phyloP scores from a whole-genome alignment of 37 sponge, comb jelly and placozoan genomes.

The Chondrilla cf. caribensis region DNA sequence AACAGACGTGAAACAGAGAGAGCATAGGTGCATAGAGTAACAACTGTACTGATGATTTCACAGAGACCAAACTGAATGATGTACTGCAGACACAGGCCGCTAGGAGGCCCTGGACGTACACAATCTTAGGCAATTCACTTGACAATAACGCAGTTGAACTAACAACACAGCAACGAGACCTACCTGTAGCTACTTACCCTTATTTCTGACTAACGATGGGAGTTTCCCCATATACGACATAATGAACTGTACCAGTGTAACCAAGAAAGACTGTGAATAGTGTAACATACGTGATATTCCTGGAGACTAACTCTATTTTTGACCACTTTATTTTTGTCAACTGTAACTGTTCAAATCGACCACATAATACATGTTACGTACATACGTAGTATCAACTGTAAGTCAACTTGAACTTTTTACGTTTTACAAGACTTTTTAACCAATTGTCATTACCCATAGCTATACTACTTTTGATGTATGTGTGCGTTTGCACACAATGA shows the following conservation, averaged over 20 bases:
- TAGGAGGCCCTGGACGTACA: too few species aligned
- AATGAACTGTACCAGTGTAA: too few species aligned
- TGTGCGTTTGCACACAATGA: too few species aligned
- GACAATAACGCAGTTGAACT: conserved; percentile 1
- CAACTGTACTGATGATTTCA: neutral
- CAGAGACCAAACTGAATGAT: neutral
- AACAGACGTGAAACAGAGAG: too few species aligned
- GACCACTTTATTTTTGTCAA: too few species aligned
- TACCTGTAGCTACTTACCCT: neutral
- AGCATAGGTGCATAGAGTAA: neutral
- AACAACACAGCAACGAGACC: neutral
- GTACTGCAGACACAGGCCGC: neutral
- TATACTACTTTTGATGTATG: too few species aligned
- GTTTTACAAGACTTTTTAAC: conserved; percentile 18
- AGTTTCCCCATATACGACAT: neutral
- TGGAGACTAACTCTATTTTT: too few species aligned
- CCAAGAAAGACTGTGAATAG: too few species aligned
- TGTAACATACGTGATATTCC: too few species aligned
- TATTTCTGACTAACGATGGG: conserved; percentile 10
- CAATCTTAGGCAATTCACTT: neutral
- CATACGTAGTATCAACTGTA: neutral
- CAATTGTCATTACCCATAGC: neutral
- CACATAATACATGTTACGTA: neutral
- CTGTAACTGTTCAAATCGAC: too few species aligned
- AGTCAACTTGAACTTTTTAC: conserved; percentile 7